These are phyloP conservation scores for Tringa solitaria DNA, from an alignment of 2,113 vertebrate species.

Conservation along the genomic window DNA sequence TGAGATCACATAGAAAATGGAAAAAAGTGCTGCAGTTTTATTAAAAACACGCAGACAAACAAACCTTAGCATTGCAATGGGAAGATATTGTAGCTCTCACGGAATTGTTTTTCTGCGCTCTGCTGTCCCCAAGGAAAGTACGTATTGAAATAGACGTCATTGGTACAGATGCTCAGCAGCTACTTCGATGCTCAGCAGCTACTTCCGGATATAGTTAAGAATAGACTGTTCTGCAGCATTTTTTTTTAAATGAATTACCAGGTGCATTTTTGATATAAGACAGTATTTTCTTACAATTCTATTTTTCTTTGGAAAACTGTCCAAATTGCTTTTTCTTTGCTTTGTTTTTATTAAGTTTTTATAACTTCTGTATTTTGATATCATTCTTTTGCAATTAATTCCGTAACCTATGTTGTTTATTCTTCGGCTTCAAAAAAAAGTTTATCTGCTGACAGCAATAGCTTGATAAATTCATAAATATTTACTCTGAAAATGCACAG, in stretches of 20 bases:
- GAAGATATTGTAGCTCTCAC: constrained; percentile 13
- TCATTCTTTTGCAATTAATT: neutral
- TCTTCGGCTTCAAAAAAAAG: neutral
- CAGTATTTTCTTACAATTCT: neutral
- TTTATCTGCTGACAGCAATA: neutral
- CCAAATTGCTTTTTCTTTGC: neutral
- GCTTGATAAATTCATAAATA: neutral
- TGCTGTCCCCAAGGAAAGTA: constrained; percentile 34
- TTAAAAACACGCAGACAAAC: constrained; percentile 19
- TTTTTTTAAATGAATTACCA: neutral
- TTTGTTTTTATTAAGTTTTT: neutral
- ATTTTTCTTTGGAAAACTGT: neutral
- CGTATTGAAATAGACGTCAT: constrained; percentile 1
- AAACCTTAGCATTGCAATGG: neutral
- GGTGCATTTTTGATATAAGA: neutral
- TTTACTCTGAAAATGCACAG: neutral
- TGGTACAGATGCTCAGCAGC: constrained; percentile 11
- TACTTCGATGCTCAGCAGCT: constrained; percentile 31
- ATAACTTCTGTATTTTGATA: neutral
- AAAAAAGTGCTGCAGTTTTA: constrained; percentile 17
- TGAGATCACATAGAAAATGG: neutral
- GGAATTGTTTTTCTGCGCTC: neutral
- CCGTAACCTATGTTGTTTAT: neutral
- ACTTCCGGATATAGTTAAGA: neutral
- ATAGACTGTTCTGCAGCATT: neutral